Evolutionary conservation across 2,797 vertebrate species (phyloP), one percentile per base, ranked within the genome.

Genomic region (Cyclopterus lumpus): DNA sequence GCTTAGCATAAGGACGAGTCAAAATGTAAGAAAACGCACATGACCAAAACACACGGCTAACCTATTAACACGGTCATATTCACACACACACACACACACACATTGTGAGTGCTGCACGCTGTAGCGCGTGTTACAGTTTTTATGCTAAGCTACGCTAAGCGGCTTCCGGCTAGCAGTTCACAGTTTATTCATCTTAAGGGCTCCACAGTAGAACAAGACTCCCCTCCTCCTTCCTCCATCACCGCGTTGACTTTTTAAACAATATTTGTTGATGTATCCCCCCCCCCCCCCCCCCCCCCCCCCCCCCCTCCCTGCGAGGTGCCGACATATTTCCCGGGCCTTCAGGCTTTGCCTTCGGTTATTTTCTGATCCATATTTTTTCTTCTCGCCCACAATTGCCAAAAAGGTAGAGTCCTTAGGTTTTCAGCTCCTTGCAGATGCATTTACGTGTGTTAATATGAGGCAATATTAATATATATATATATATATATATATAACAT

Each of bases 361-460:
- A 22, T 76, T 79, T 75, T 81, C 24, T 9, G 61, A 73, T 86
- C 55, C 55, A 71, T 67, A 28, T 38, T 38, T 38, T 84, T 81
- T 83, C 83, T 84, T 80, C 68, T 80, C 68, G 6, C 46, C 62
- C 38, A 34, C 40, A 49, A 10, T 62, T 51, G 73, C 73, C 78
- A n/a, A n/a, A 72, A 67, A 77, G 65, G 53, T 65, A 55, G 11
- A 64, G 64, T 40, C 20, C 22, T n/a, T n/a, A n/a, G n/a, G n/a
- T n/a, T n/a, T n/a, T n/a, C n/a, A n/a, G n/a, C n/a, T n/a, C n/a
- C n/a, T 26, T 34, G 62, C 34, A 24, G n/a, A 62, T 36, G 16
- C 30, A 63, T 71, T 60, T 30, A 24, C n/a, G n/a, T 63, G 22
- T 38, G 24, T 34, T 49, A 30, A 22, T 51, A 51, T 20, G 1